Conservation (phyloP, 2,113 vertebrate species). For the Chaenogobius annularis region DNA sequence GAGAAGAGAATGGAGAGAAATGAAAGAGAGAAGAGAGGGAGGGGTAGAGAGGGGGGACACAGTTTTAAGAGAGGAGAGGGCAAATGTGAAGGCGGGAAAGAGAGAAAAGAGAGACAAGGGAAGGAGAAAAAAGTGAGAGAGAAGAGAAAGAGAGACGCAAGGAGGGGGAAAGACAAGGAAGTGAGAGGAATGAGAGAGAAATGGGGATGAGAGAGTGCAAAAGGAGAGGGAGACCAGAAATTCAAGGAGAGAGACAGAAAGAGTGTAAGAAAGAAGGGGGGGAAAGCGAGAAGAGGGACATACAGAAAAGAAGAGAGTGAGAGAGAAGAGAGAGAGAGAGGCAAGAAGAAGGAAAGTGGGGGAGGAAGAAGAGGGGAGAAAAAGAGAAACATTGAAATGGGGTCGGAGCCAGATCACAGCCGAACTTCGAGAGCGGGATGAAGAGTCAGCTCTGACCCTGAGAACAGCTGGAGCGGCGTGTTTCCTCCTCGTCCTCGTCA, state of each 20-base stretch:
- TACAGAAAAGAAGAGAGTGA: background rate
- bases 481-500: too few species aligned
- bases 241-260: background rate
- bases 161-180: background rate
- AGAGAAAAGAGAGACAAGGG: too few species aligned
- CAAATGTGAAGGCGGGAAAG: too few species aligned
- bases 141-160: too few species aligned
- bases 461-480: slow-evolving; percentile 45
- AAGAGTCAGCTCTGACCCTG: slow-evolving; percentile 60
- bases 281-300: background rate
- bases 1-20: too few species aligned
- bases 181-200: background rate
- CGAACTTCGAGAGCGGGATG: slow-evolving; percentile 56
- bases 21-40: too few species aligned
- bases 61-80: too few species aligned
- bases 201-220: background rate
- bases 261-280: background rate
- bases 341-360: background rate
- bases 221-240: background rate
- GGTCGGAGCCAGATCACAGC: slow-evolving; percentile 65
- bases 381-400: slow-evolving; percentile 30
- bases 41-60: too few species aligned
- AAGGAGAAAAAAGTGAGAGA: too few species aligned
- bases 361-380: too few species aligned
- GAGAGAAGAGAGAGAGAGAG: background rate